Evolutionary conservation across 2,797 vertebrate species (phyloP).

Genomic region (Trichosurus vulpecula): DNA sequence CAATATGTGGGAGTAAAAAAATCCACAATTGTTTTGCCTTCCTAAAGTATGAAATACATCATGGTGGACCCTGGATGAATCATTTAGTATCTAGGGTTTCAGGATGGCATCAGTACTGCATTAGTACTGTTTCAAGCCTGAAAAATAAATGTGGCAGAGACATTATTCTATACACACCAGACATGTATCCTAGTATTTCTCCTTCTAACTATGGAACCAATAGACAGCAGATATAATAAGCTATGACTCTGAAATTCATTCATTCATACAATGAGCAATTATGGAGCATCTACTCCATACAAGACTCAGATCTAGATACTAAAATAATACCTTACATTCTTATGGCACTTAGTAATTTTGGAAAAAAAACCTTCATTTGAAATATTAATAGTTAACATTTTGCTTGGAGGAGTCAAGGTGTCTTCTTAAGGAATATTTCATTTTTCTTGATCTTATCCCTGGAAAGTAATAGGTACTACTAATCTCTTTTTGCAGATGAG

Average conservation of each 20-base stretch:
- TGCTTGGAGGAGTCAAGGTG: background rate
- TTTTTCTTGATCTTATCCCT: background rate
- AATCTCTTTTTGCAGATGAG: background rate
- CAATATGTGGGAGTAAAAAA: background rate
- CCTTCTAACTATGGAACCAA: conserved; percentile 4
- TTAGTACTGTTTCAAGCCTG: background rate
- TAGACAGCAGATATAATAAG: background rate
- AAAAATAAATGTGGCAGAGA: background rate
- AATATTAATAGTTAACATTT: background rate
- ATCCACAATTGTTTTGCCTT: background rate
- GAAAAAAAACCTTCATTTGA: background rate
- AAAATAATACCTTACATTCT: background rate
- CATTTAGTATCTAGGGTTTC: background rate
- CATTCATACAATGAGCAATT: background rate
- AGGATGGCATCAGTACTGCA: background rate
- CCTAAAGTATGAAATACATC: background rate
- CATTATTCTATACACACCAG: background rate
- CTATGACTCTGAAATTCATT: background rate
- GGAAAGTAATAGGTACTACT: background rate
- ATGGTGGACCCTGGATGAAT: background rate
- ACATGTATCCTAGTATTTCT: background rate
- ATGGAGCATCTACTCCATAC: background rate
- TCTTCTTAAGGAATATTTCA: background rate
- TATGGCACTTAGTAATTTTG: conserved; percentile 10
- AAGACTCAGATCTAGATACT: background rate